A percentile compares a stretch with the other conserved stretches of the same genome.
These are phyloP conservation scores for Cepaea hortensis DNA, from an alignment of 2,888 invertebrate species.

Conservation along the genomic window DNA sequence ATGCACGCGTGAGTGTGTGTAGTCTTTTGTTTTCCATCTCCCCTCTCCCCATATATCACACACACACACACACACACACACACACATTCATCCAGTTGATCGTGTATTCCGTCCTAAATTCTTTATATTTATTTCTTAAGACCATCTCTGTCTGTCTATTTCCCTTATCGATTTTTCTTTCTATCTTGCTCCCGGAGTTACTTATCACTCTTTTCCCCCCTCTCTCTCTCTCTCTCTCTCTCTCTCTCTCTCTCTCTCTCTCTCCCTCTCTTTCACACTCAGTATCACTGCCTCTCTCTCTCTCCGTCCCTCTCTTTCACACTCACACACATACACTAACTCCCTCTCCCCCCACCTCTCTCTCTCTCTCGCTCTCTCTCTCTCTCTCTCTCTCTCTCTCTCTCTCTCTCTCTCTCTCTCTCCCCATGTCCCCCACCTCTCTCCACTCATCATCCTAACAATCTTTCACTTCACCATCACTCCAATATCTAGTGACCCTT, in stretches of 20 bases:
- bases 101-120: too few relatives aligned
- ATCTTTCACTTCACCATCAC: neutral
- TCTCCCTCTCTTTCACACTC: neutral
- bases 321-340: neutral
- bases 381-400: too few relatives aligned
- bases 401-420: neutral
- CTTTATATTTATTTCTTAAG: too few relatives aligned
- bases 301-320: neutral
- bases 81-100: too few relatives aligned
- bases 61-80: too few relatives aligned
- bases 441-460: neutral
- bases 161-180: neutral
- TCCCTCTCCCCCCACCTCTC: neutral
- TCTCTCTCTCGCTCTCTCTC: neutral
- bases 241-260: too few relatives aligned
- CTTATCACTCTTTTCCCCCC: neutral
- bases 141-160: too few relatives aligned
- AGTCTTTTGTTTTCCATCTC: too few relatives aligned
- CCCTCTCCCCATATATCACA: too few relatives aligned
- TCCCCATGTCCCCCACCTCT: too few relatives aligned
- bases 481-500: neutral
- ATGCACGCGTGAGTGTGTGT: too few relatives aligned
- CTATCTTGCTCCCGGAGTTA: neutral
- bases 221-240: constrained; percentile 7
- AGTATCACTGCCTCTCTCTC: neutral